Percentiles rank a stretch among this genome's conserved stretches.
phyloP scores from a whole-genome alignment of 2,797 vertebrate genomes.

The Macrochelys suwanniensis region DNA sequence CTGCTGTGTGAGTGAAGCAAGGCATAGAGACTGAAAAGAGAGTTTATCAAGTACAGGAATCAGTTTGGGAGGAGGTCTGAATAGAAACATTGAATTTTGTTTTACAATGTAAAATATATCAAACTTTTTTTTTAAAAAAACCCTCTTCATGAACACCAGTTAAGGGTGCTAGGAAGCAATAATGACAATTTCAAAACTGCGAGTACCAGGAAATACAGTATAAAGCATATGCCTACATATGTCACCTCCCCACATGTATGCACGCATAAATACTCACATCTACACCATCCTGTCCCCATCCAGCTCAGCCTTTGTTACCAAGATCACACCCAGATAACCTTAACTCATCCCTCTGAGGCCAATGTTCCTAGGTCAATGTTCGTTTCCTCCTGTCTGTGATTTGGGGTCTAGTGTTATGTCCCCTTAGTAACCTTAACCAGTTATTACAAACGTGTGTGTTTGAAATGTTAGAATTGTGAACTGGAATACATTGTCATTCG shows the following conservation, averaged over 20 bases:
- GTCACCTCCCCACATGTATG: background rate
- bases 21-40: conserved; percentile 32
- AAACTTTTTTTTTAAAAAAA: background rate
- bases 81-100: background rate
- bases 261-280: background rate
- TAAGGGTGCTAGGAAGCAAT: background rate
- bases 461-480: background rate
- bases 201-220: background rate
- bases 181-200: background rate
- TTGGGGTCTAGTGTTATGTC: background rate
- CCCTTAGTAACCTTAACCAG: background rate
- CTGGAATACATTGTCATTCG: background rate
- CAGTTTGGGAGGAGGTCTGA: background rate
- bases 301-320: background rate
- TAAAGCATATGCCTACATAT: background rate
- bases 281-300: background rate
- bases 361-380: background rate
- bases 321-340: background rate
- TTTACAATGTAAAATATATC: background rate
- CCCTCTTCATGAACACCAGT: background rate
- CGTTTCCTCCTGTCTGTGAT: background rate
- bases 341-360: too few species aligned
- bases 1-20: conserved; percentile 10
- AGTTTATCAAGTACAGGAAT: conserved; percentile 23
- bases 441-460: background rate